These are phyloP conservation scores for Stegana nigrithorax DNA, from an alignment of 2,888 invertebrate species.

Conservation along the genomic window DNA sequence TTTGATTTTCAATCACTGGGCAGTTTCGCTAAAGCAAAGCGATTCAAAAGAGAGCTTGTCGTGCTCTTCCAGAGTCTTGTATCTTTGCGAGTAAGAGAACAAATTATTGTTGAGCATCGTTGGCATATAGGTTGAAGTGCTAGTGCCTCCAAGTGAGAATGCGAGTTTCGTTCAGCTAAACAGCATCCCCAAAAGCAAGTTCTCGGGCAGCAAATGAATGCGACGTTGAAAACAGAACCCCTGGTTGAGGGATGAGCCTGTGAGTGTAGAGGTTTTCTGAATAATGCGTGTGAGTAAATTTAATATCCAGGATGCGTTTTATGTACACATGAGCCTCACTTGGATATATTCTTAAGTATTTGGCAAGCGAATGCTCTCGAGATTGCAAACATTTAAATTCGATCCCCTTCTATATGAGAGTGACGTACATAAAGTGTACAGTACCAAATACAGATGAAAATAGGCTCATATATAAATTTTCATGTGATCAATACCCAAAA, in stretches of 20 bases:
- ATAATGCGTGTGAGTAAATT: constrained; percentile 18
- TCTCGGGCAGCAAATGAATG: neutral
- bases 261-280: constrained; percentile 13
- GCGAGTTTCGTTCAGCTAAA: constrained; percentile 31
- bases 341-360: constrained; percentile 32
- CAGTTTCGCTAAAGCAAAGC: too few species aligned
- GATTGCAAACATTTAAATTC: constrained; percentile 45
- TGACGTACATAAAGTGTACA: neutral
- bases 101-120: too few species aligned
- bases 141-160: constrained; percentile 26
- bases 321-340: constrained; percentile 25
- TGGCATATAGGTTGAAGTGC: too few species aligned
- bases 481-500: constrained; percentile 25
- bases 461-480: too few species aligned
- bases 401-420: too few species aligned
- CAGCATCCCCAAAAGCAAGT: constrained; percentile 60
- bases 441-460: too few species aligned
- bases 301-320: neutral
- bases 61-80: too few species aligned
- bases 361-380: constrained; percentile 33
- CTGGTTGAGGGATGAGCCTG: constrained; percentile 24
- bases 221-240: too few species aligned
- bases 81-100: too few species aligned
- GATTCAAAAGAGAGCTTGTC: too few species aligned
- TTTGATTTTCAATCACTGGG: too few species aligned